Conservation (phyloP, 2,113 vertebrate genomes). For the Cyrtonyx montezumae region DNA sequence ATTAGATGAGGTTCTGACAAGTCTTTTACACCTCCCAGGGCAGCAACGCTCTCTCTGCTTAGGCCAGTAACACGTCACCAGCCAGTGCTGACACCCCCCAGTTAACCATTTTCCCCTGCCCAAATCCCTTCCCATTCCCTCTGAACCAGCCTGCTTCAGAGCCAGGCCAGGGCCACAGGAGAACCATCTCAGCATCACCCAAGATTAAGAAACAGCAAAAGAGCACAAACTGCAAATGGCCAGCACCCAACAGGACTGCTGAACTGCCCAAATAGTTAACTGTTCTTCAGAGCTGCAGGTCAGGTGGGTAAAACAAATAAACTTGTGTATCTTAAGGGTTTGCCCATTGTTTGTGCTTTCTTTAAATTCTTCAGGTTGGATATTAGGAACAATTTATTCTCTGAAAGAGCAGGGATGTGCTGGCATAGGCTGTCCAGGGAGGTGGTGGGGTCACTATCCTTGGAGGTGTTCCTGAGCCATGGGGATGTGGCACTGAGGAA, state of each 20-base stretch:
- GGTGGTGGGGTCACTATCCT: too few species aligned
- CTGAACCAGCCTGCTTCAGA: neutral
- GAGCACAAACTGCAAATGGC: neutral
- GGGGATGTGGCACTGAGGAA: too few species aligned
- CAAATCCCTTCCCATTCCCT: neutral
- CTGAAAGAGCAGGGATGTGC: too few species aligned
- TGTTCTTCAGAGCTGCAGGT: neutral
- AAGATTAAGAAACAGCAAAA: neutral
- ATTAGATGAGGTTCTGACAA: constrained; percentile 46
- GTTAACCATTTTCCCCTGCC: constrained; percentile 7
- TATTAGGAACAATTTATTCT: too few species aligned
- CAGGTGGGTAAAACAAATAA: constrained; percentile 54
- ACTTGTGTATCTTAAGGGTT: neutral
- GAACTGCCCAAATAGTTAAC: constrained; percentile 63
- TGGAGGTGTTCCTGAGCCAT: too few species aligned
- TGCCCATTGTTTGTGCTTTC: constrained; percentile 20
- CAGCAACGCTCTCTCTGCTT: neutral
- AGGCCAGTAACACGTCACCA: constrained; percentile 20
- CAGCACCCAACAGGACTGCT: constrained; percentile 40
- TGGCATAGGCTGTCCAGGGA: too few species aligned
- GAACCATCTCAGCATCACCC: neutral
- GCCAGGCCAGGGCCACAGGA: neutral
- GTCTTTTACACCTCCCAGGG: constrained; percentile 27
- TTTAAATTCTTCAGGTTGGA: neutral
- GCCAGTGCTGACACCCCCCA: neutral